Evolutionary conservation across 2,113 vertebrate genomes (phyloP), one percentile per base, ranked within the genome.

Genomic region (Calyptomena viridis): DNA sequence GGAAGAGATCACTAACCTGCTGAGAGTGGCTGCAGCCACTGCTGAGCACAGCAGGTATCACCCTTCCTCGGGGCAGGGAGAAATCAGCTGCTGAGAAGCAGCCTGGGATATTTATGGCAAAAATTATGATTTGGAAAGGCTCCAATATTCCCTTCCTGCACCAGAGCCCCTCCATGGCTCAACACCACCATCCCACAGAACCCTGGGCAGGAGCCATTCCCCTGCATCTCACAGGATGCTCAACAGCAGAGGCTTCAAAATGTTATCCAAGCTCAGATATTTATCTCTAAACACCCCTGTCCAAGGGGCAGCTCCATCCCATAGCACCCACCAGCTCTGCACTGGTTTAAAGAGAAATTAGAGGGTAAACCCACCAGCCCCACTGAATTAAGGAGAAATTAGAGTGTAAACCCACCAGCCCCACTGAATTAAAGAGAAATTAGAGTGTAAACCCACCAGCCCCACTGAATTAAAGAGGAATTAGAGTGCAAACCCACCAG

Each of bases 31-130:
- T 8, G 31, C 49, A 35, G 40, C 14, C 42, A 7, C 12, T 18
- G 5, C 67, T 23, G 6, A 11, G 13, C 4, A 2, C 47, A 11
- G 19, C 1, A 0, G 52, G 74, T 49, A 52, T 15, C 33, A 1
- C 20, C 23, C 6, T n/a, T 19, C 35, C 25, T 2, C 1, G 18
- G 28, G 50, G 7, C 14, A 15, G 49, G 24, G 50, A 35, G 39
- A 22, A 67, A 59, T 6, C 50, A 19, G 33, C 62, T 27, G 64
- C 40, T 23, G 12, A 25, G 21, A 47, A 55, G 31, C 42, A 69
- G 6, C 37, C 35, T 1, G 2, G 25, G 52, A 21, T 21, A 58
- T 31, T 58, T 24, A 35, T 6, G 27, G 64, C 44, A 46, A 66
- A 92, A 56, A 49, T 1, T 9, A 49, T 1, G 2, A 14, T 14